Evolutionary conservation across 2,888 invertebrate genomes (phyloP).

Genomic region (Augochlorella aurata): DNA sequence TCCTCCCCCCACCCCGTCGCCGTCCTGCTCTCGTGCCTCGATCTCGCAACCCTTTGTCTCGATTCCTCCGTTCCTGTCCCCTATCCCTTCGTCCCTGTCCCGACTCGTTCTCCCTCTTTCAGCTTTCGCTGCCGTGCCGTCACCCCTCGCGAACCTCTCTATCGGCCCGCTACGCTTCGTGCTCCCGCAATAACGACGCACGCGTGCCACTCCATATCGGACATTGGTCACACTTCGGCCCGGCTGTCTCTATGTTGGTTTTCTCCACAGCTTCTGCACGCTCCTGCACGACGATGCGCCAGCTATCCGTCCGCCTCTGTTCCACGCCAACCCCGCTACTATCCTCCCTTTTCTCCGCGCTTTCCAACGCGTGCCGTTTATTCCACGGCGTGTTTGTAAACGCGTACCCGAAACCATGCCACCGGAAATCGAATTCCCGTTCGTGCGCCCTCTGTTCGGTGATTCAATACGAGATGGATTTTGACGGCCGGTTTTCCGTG

Average conservation of each 20-base stretch:
- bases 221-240: constrained; percentile 50
- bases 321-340: background rate
- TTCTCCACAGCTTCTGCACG: background rate
- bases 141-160: constrained; percentile 37
- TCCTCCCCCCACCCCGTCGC: background rate
- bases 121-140: background rate
- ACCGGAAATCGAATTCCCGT: constrained; percentile 40
- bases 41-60: background rate
- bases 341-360: background rate
- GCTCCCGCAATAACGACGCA: constrained; percentile 51
- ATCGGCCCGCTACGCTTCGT: constrained; percentile 26
- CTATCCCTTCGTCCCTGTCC: background rate
- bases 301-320: background rate
- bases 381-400: constrained; percentile 10
- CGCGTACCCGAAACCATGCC: background rate
- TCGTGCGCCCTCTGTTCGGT: background rate
- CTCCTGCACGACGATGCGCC: background rate
- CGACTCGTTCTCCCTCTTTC: background rate
- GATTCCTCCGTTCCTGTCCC: background rate
- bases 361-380: constrained; percentile 37
- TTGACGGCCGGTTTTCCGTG: background rate
- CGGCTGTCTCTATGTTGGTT: constrained; percentile 8
- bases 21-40: background rate
- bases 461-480: background rate
- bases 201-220: constrained; percentile 55